Percentiles rank a stretch among this genome's conserved stretches.
Conservation (phyloP, 2,113 vertebrate species). For the Octodon degus region DNA sequence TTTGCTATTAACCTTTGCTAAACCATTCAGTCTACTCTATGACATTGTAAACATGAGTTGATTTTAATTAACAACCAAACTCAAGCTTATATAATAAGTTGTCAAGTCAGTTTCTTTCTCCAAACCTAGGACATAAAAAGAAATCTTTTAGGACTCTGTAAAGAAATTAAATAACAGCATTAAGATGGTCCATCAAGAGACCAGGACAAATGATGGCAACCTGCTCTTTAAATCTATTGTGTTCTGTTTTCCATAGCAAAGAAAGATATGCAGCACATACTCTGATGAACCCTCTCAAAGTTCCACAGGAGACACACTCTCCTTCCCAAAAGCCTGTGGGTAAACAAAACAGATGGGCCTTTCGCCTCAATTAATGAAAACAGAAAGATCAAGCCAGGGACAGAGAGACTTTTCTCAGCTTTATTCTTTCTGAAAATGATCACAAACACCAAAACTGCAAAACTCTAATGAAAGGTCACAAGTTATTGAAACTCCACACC, state of each 20-base stretch:
- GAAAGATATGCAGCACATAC: background rate
- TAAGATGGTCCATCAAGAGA: background rate
- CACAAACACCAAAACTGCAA: background rate
- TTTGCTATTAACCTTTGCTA: constrained; percentile 2
- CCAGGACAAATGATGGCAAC: background rate
- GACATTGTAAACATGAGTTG: constrained; percentile 28
- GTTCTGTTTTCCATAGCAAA: background rate
- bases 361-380: background rate
- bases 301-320: background rate
- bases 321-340: background rate
- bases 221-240: background rate
- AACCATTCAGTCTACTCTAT: background rate
- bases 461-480: background rate
- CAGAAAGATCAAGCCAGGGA: fast-evolving
- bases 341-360: background rate
- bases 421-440: background rate
- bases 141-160: background rate
- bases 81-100: background rate
- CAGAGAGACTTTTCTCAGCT: background rate
- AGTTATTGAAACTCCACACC: background rate
- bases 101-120: constrained; percentile 2
- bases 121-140: background rate
- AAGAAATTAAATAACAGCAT: background rate
- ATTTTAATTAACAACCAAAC: constrained; percentile 49
- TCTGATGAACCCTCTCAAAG: background rate